Base-by-base conservation (phyloP, 2,113 vertebrate genomes). In the Origma solitaria region DNA sequence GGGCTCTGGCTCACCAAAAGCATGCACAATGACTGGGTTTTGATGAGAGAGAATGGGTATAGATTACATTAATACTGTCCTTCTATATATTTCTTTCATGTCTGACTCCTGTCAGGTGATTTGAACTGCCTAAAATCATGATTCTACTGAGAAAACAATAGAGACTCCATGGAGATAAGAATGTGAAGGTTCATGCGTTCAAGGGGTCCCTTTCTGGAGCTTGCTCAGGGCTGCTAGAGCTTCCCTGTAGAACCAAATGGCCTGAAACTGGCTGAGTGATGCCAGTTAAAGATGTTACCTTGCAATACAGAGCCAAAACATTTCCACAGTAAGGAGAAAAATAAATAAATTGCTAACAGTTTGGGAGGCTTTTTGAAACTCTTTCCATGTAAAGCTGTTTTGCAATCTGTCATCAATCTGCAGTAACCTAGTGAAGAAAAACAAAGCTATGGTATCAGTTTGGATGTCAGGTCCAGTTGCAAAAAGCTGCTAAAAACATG, bases 401-500 rank as follows among this genome's bases (percentile, higher is more conserved):
- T 95, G 91, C 91, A 93, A 93, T 96, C 94, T 97, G 95, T 95
- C 90, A 88, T 91, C 93, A 93, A 83, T 97, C 68, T 95, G 90
- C 69, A 81, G 68, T 68, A 95, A 58, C 42, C 22, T 56, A 90
- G 68, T 45, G 68, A 92, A 96, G 71, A 82, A 90, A 96, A 96
- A 86, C 40, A 93, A 81, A 95, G 42, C 64, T 88, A n/a, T 73
- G 72, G 60, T 90, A 88, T 95, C 93, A 86, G 75, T 94, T 86
- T 94, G 64, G 72, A 83, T 92, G 56, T 78, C 65, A 25, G 68
- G 91, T 92, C 62, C 94, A 96, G 82, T 93, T 92, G 94, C 82
- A 96, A 90, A 97, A 95, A 92, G 47, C 94, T 94, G 82, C 60
- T 95, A 81, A 93, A 96, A 94, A 73, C 62, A 92, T 45, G 44